Base-by-base conservation (phyloP, 2,113 vertebrate genomes). In the Xyrauchen texanus region DNA sequence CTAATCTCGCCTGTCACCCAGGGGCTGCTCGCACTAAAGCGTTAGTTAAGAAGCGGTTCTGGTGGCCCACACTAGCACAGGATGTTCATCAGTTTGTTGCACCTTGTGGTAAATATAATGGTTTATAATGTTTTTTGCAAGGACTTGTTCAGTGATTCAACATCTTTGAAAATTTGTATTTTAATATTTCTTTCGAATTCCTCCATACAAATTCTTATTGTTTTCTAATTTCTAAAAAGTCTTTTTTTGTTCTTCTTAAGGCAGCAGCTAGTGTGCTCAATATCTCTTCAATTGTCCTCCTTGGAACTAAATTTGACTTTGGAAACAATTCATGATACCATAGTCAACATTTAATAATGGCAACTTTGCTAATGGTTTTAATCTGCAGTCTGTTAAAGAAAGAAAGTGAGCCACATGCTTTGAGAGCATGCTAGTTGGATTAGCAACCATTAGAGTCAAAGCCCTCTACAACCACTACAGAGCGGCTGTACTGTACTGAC, bases 361-460 rank as follows among this genome's bases (percentile, higher is more conserved):
- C 61, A 55, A 44, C 74, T 65, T 76, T 55, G 45, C 61, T 76
- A 68, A 68, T 69, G 75, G 72, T 49, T 73, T 78, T 82, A 78
- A 63, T 34, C 49, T 51, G 57, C 52, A 8, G 61, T 55, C n/a
- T 8, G 49, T 16, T 11, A n/a, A 52, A 42, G 13, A 66, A 62
- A 67, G 64, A 78, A 61, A 75, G 70, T 49, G 69, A 84, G 69
- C 69, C 69, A 81, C 58, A 81, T 76, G 74, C 21, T 76, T 49
- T 70, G 65, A 67, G 51, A 81, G 58, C 69, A 78, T 55, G 57
- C 68, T 73, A 76, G 88, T 78, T 89, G 90, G 90, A 92, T 93
- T 94, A 92, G 52, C 44, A 74, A 86, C 89, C 91, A 86, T 92
- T 87, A 91, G 84, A 88, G 88, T 88, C 91, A 88, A 85, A 91